A percentile compares a stretch with the other conserved stretches of the same genome.
Evolutionary conservation across 2,797 vertebrate genomes (phyloP).

Genomic region (Erethizon dorsatum): DNA sequence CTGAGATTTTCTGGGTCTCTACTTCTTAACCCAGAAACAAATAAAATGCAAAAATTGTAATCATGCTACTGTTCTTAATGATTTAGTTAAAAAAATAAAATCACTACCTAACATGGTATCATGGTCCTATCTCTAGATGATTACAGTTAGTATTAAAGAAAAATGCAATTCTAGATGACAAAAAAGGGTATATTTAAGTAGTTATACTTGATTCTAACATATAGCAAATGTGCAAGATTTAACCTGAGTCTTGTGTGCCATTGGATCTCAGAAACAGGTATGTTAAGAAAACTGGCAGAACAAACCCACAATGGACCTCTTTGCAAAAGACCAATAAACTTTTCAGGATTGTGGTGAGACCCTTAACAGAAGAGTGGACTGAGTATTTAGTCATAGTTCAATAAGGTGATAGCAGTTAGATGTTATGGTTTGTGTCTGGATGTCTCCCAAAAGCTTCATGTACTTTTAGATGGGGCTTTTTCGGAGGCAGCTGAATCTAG

Average conservation of each 20-base stretch:
- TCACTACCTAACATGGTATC: neutral
- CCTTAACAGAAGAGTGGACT: neutral
- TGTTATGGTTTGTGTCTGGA: neutral
- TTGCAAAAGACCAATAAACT: neutral
- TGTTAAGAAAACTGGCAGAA: neutral
- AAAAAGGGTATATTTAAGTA: slow-evolving; percentile 8
- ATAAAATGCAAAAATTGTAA: neutral
- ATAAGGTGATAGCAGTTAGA: neutral
- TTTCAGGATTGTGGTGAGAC: neutral
- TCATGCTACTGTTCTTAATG: neutral
- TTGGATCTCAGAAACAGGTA: neutral
- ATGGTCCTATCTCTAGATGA: neutral
- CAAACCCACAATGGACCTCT: neutral
- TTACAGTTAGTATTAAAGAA: neutral
- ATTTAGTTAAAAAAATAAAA: slow-evolving; percentile 10
- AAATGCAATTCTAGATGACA: neutral
- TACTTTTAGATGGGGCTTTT: neutral
- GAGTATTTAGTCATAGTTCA: neutral
- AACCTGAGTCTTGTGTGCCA: neutral
- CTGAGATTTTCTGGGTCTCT: neutral
- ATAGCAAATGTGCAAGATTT: neutral
- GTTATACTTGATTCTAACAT: neutral
- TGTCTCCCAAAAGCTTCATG: neutral
- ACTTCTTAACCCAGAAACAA: slow-evolving; percentile 46
- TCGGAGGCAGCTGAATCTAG: neutral